Conservation (phyloP, 2,113 vertebrate species). For the Chrysemys picta region DNA sequence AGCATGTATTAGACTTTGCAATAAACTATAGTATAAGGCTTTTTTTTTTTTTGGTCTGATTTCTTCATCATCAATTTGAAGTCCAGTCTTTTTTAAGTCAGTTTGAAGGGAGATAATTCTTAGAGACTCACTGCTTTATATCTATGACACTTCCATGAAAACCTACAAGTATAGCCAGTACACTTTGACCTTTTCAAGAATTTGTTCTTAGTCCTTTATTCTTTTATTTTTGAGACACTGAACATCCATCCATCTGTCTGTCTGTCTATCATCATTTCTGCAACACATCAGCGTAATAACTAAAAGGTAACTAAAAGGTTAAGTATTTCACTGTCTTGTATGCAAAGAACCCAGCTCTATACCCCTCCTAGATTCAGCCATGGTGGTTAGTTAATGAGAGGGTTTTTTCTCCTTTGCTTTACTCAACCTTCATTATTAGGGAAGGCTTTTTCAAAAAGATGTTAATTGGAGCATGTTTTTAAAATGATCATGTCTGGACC, state of each 20-base stretch:
- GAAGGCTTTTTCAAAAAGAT: not conserved
- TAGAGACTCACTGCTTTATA: slow-evolving; percentile 21
- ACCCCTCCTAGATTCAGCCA: not conserved
- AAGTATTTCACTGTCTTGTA: not conserved
- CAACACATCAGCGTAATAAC: not conserved
- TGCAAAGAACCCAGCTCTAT: not conserved
- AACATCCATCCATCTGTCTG: not conserved
- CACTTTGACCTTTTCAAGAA: slow-evolving; percentile 3
- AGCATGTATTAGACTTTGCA: not conserved
- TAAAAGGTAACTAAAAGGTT: not conserved
- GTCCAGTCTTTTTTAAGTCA: slow-evolving; percentile 10
- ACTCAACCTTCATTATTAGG: not conserved
- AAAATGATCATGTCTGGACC: not conserved
- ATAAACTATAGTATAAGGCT: not conserved
- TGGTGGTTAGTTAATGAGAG: not conserved
- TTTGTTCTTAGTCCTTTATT: slow-evolving; percentile 3
- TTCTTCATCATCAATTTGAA: slow-evolving; percentile 18
- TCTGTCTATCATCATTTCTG: slow-evolving; percentile 3
- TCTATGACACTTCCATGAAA: slow-evolving; percentile 31
- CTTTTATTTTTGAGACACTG: not conserved
- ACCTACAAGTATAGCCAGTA: not conserved
- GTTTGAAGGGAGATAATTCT: slow-evolving; percentile 35
- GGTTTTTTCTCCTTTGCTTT: not conserved
- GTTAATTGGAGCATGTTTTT: not conserved
- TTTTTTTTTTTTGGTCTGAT: slow-evolving; percentile 39